phyloP scores from a whole-genome alignment of 1,140 invertebrate species.

The Pseudomyrmex flavicornis region DNA sequence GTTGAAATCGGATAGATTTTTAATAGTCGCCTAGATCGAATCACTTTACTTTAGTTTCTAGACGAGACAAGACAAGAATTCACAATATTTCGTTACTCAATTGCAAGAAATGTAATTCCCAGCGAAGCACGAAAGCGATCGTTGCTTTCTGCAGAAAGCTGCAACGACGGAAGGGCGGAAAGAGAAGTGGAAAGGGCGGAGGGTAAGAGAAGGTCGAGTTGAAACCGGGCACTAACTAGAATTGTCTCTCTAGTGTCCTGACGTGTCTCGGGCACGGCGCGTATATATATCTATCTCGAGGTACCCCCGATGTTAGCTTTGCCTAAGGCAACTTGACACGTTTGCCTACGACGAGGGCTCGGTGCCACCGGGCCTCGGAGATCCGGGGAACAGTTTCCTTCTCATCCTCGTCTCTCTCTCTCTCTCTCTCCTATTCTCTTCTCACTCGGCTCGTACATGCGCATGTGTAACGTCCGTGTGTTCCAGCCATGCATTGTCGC shows the following conservation, averaged over 20 bases:
- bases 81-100: background rate
- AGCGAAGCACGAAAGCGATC: slow-evolving; percentile 13
- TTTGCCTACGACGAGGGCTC: slow-evolving; percentile 63
- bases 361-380: slow-evolving; percentile 49
- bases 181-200: slow-evolving; percentile 41
- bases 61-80: background rate
- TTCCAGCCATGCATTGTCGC: slow-evolving; percentile 51
- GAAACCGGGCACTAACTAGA: slow-evolving; percentile 74
- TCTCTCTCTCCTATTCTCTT: slow-evolving; percentile 32
- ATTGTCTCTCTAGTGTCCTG: slow-evolving; percentile 69
- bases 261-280: slow-evolving; percentile 60
- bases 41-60: background rate
- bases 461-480: slow-evolving; percentile 30
- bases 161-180: slow-evolving; percentile 15
- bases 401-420: slow-evolving; percentile 34
- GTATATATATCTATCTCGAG: slow-evolving; percentile 44
- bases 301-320: slow-evolving; percentile 73
- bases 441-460: slow-evolving; percentile 22
- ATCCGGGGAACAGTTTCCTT: slow-evolving; percentile 58
- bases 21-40: background rate
- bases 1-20: too few species aligned
- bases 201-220: slow-evolving; percentile 40
- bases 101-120: slow-evolving; percentile 9
- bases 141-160: slow-evolving; percentile 1
- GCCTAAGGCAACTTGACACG: slow-evolving; percentile 79